Conservation (phyloP, 2,797 vertebrate genomes). For the Anguilla anguilla region DNA sequence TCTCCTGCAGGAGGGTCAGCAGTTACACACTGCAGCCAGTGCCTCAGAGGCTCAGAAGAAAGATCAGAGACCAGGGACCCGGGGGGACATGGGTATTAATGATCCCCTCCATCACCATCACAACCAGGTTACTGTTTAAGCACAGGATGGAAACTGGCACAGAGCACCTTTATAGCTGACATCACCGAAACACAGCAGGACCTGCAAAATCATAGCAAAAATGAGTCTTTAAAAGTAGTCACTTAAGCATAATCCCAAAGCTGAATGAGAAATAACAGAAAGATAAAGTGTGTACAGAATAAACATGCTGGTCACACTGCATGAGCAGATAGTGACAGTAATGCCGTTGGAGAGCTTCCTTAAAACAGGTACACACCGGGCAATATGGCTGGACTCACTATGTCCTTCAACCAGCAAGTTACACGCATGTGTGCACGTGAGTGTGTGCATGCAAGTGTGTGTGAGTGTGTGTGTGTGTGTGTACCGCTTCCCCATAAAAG, state of each 20-base stretch:
- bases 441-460: too few species aligned
- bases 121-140: slow-evolving; percentile 10
- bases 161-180: background rate
- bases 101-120: slow-evolving; percentile 10
- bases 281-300: too few species aligned
- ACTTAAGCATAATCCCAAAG: background rate
- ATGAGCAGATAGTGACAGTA: too few species aligned
- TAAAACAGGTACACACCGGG: too few species aligned
- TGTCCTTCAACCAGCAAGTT: background rate
- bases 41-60: too few species aligned
- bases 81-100: slow-evolving; percentile 9
- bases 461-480: too few species aligned
- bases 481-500: too few species aligned
- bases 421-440: too few species aligned
- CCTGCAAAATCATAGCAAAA: background rate
- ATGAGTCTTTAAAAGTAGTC: background rate
- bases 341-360: too few species aligned
- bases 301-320: background rate
- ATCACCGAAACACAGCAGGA: background rate
- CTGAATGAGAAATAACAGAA: background rate
- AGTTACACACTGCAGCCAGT: background rate
- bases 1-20: too few species aligned
- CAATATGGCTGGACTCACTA: too few species aligned
- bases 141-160: slow-evolving; percentile 5
- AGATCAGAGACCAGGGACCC: background rate